Conservation (phyloP, 1,140 invertebrate species). For the Mylabris phalerata region DNA sequence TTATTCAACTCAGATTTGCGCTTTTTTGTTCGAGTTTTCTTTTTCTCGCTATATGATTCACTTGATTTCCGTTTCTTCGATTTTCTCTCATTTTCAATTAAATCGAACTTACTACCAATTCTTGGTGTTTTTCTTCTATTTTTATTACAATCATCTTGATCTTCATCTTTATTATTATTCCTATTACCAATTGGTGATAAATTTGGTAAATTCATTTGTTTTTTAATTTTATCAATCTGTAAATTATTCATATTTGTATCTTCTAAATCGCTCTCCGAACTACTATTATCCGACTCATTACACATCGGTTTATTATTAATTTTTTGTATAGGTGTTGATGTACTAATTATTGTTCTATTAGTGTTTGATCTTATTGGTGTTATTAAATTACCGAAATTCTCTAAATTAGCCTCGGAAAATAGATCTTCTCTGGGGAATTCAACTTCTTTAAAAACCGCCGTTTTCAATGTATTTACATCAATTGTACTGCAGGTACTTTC, state of each 20-base stretch:
- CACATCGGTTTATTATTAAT: too few relatives aligned
- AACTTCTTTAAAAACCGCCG: conserved; percentile 29
- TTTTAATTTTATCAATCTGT: conserved; percentile 1
- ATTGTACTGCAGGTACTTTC: conserved; percentile 34
- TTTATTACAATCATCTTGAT: conserved; percentile 3
- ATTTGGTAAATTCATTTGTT: conserved; percentile 24
- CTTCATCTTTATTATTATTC: background rate
- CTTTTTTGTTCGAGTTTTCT: too few relatives aligned
- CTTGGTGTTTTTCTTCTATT: background rate
- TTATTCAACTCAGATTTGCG: too few relatives aligned
- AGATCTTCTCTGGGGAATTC: conserved; percentile 34
- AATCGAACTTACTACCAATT: conserved; percentile 1
- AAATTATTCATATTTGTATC: conserved; percentile 2
- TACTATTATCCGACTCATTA: conserved; percentile 19
- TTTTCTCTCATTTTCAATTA: conserved; percentile 7
- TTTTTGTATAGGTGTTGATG: background rate
- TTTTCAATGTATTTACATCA: conserved; percentile 25
- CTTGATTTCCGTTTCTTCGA: conserved; percentile 6
- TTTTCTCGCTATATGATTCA: background rate
- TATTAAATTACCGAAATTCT: conserved; percentile 31
- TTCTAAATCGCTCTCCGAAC: conserved; percentile 34
- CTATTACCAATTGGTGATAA: conserved; percentile 23
- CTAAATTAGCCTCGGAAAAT: conserved; percentile 28
- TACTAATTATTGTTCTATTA: background rate
- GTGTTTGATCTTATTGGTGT: conserved; percentile 19